Evolutionary conservation across 2,113 vertebrate species (phyloP).

Genomic region (Etheostoma spectabile): DNA sequence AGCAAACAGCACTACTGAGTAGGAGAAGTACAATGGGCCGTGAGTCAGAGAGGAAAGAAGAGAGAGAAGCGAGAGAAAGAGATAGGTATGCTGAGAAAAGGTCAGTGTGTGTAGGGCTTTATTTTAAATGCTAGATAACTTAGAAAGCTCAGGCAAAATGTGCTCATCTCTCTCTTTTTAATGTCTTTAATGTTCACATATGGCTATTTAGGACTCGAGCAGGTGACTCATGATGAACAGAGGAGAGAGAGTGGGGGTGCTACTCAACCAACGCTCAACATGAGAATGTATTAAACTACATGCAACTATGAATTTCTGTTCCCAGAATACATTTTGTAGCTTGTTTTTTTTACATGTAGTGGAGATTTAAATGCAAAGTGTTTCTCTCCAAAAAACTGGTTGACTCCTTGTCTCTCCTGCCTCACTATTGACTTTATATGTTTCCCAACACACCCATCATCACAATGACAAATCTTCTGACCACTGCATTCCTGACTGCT

Average conservation of each 20-base stretch:
- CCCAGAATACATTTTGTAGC: constrained; percentile 1
- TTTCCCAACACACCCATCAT: neutral
- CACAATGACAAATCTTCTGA: constrained; percentile 20
- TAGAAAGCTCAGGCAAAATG: constrained; percentile 36
- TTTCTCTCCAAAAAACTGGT: constrained; percentile 4
- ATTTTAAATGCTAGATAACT: constrained; percentile 51
- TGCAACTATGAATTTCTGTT: neutral
- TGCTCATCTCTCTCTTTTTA: constrained; percentile 31
- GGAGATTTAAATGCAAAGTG: neutral
- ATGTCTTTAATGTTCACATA: constrained; percentile 54
- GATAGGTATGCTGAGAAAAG: constrained; percentile 62
- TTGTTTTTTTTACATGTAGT: neutral
- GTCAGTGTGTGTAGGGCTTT: constrained; percentile 59
- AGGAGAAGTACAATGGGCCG: constrained; percentile 63
- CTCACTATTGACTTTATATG: neutral
- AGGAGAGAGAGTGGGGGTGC: neutral
- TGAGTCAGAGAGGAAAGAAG: constrained; percentile 68
- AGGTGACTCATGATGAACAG: constrained; percentile 55
- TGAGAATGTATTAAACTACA: neutral
- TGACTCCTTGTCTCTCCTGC: neutral
- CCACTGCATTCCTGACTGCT: constrained; percentile 33
- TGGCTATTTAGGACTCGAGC: constrained; percentile 20
- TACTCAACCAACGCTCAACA: neutral
- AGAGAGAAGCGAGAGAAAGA: constrained; percentile 46
- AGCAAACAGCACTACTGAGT: constrained; percentile 60